Conservation (phyloP, 1,140 invertebrate genomes). For the Halictus rubicundus region DNA sequence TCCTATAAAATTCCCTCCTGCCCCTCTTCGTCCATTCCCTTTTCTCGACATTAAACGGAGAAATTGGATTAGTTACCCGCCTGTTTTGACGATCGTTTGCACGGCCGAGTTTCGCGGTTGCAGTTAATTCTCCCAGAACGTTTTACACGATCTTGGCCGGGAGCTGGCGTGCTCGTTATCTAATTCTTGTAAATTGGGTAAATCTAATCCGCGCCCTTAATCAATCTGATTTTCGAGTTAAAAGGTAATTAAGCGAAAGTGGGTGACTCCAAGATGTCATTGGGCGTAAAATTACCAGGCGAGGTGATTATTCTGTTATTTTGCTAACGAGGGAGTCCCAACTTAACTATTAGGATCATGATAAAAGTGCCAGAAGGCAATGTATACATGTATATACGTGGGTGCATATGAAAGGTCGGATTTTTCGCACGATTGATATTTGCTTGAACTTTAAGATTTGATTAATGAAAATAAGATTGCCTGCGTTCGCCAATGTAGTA, state of each 20-base stretch:
- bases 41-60: background rate
- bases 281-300: background rate
- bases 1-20: too few relatives aligned
- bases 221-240: conserved; percentile 22
- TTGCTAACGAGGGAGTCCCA: background rate
- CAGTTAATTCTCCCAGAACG: conserved; percentile 11
- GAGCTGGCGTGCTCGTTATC: background rate
- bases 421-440: too few relatives aligned
- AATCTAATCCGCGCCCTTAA: conserved; percentile 20
- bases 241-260: background rate
- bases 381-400: too few relatives aligned
- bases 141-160: conserved; percentile 24
- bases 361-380: too few relatives aligned
- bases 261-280: background rate
- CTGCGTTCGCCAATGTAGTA: too few relatives aligned
- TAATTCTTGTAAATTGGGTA: conserved; percentile 30
- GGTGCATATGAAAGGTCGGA: too few relatives aligned
- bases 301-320: background rate
- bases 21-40: background rate
- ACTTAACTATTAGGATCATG: too few relatives aligned
- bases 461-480: too few relatives aligned
- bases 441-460: too few relatives aligned
- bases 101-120: conserved; percentile 12
- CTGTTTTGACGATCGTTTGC: conserved; percentile 11
- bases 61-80: conserved; percentile 10